phyloP scores from a whole-genome alignment of 2,797 vertebrate genomes.

The Aphelocoma californica region DNA sequence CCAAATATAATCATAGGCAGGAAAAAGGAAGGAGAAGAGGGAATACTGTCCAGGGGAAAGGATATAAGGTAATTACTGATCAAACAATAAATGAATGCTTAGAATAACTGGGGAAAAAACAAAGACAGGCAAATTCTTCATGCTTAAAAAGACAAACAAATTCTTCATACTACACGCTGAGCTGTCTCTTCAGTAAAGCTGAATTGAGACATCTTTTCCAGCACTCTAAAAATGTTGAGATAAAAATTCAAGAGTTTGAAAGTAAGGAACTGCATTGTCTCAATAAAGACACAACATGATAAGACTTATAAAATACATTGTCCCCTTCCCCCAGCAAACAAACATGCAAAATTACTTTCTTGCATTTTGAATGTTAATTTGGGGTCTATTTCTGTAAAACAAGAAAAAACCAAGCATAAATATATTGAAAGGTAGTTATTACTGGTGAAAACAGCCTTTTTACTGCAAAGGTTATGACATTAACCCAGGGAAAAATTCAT shows the following conservation, averaged over 20 bases:
- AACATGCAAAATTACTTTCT: too few species aligned
- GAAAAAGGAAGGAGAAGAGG: not conserved
- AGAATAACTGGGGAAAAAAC: not conserved
- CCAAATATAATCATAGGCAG: not conserved
- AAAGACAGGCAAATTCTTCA: not conserved
- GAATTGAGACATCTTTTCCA: not conserved
- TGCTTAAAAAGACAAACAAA: not conserved
- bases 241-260: not conserved
- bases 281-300: not conserved
- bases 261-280: not conserved
- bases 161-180: not conserved
- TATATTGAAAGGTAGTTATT: conserved; percentile 55
- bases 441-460: conserved; percentile 34
- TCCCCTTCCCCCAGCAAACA: too few species aligned
- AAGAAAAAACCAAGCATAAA: not conserved
- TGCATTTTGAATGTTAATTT: too few species aligned
- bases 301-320: too few species aligned
- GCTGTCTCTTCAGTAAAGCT: not conserved
- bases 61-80: not conserved
- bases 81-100: conserved; percentile 5
- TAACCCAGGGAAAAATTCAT: conserved; percentile 68
- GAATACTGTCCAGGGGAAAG: not conserved
- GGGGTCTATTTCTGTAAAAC: too few species aligned
- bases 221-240: not conserved
- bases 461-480: conserved; percentile 60